Evolutionary conservation across 2,888 invertebrate species (phyloP).

Genomic region (Epistrophella euchroma): DNA sequence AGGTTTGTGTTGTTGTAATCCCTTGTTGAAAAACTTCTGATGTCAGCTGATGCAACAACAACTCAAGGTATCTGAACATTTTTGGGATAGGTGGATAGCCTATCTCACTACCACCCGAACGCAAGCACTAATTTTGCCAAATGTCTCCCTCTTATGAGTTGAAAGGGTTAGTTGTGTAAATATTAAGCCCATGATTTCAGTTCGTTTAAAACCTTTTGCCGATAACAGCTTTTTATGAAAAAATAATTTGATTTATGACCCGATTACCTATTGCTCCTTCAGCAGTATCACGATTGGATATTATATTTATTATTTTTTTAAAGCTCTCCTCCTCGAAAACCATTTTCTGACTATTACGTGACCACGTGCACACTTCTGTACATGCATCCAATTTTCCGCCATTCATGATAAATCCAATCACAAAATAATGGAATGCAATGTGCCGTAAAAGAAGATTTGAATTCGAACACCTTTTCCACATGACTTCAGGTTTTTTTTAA

Average conservation of each 20-base stretch:
- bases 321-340: neutral
- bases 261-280: neutral
- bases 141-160: no score
- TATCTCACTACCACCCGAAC: no score
- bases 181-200: neutral
- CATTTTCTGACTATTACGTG: conserved; percentile 26
- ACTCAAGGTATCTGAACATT: no score
- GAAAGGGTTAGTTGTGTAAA: no score
- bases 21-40: no score
- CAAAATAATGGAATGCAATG: conserved; percentile 76
- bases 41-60: no score
- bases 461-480: conserved; percentile 73
- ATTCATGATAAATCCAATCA: conserved; percentile 70
- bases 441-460: conserved; percentile 76
- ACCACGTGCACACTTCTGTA: conserved; percentile 45
- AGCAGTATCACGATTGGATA: neutral
- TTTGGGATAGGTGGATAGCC: no score
- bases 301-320: conserved; percentile 1
- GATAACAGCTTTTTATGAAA: neutral
- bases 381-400: conserved; percentile 74
- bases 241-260: conserved; percentile 21
- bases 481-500: conserved; percentile 51
- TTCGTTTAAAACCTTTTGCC: neutral
- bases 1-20: no score
- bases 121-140: no score